These are phyloP conservation scores for Clarias gariepinus DNA, from an alignment of 2,113 vertebrate species.

Conservation along the genomic window DNA sequence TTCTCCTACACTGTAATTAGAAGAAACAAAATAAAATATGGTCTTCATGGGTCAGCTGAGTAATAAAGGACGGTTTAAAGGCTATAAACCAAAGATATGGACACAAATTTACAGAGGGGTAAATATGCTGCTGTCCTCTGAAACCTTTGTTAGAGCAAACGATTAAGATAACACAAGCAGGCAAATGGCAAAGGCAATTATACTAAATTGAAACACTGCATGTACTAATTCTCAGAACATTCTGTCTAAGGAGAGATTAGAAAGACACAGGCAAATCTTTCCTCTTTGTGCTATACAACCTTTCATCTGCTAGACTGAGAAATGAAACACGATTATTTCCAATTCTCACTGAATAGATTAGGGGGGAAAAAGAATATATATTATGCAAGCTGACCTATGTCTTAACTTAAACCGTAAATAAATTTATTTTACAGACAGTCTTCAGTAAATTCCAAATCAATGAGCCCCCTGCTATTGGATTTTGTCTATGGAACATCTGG, in stretches of 20 bases:
- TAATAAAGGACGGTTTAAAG: neutral
- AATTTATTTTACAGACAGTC: neutral
- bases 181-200: slow-evolving; percentile 6
- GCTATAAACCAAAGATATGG: slow-evolving; percentile 15
- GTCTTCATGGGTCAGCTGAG: neutral
- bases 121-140: neutral
- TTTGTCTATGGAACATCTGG: too few species aligned
- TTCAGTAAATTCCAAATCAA: too few species aligned
- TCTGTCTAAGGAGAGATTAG: neutral
- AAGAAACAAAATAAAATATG: slow-evolving; percentile 7
- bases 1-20: neutral
- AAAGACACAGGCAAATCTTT: neutral
- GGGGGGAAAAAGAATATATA: neutral
- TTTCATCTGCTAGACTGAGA: neutral
- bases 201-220: neutral
- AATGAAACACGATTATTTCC: neutral
- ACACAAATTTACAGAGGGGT: neutral
- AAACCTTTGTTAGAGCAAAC: slow-evolving; percentile 10
- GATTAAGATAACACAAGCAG: neutral
- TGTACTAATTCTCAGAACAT: neutral
- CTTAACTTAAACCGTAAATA: neutral
- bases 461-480: too few species aligned
- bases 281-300: neutral
- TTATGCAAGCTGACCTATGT: neutral
- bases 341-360: neutral